Conservation (phyloP, 35 echinoderm and acorn worm species). For the Nesometra sesokonis region DNA sequence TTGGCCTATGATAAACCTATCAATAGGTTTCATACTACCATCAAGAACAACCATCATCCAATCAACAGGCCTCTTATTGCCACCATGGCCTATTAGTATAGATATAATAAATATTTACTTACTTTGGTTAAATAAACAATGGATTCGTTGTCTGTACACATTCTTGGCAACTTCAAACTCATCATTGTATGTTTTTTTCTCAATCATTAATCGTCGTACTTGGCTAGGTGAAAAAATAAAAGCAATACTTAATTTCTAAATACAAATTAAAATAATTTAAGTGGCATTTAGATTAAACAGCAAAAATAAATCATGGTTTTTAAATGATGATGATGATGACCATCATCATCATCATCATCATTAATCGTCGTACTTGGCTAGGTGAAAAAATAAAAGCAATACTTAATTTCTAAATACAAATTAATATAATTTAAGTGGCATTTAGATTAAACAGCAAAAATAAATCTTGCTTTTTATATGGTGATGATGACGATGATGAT, state of each 20-base stretch:
- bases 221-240: not conserved
- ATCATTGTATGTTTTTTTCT: constrained; percentile 13
- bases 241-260: no score
- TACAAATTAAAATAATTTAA: no score
- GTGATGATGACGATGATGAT: no score
- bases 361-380: constrained; percentile 26
- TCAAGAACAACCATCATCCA: not conserved
- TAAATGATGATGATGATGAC: no score
- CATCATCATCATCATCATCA: not conserved
- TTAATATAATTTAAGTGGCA: no score
- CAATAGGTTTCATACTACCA: not conserved
- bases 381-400: not conserved
- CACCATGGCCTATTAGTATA: not conserved
- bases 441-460: no score
- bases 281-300: no score
- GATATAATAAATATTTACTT: not conserved
- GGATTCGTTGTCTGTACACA: not conserved
- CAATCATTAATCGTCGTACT: constrained; percentile 17
- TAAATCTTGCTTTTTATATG: no score
- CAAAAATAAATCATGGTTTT: no score
- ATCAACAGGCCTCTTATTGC: not conserved
- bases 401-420: no score
- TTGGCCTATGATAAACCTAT: not conserved
- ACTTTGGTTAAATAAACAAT: constrained; percentile 24
- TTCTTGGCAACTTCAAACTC: constrained; percentile 10